Evolutionary conservation across 2,797 vertebrate genomes (phyloP).

Genomic region (Aeoliscus strigatus): DNA sequence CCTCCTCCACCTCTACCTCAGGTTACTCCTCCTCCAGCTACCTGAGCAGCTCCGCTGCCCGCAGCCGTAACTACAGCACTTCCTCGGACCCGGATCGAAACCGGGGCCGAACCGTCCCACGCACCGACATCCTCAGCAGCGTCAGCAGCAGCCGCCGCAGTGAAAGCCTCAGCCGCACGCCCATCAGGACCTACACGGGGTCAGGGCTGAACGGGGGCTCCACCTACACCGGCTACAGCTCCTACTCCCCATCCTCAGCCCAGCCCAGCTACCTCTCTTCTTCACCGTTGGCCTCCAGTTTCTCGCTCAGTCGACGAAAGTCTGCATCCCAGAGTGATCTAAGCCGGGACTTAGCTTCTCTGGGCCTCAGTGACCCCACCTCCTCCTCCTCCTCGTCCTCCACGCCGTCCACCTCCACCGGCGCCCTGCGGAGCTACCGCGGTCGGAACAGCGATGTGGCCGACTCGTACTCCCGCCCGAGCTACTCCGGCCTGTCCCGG

Average conservation of each 20-base stretch:
- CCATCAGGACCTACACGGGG: slow-evolving; percentile 63
- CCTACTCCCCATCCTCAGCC: slow-evolving; percentile 65
- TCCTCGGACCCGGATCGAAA: slow-evolving; percentile 80
- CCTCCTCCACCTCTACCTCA: slow-evolving; percentile 78
- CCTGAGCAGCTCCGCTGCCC: slow-evolving; percentile 65
- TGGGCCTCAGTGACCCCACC: slow-evolving; percentile 73
- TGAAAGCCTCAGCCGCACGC: slow-evolving; percentile 79
- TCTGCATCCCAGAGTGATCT: slow-evolving; percentile 92
- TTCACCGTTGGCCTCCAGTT: slow-evolving; percentile 62
- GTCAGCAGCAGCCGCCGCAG: slow-evolving; percentile 67
- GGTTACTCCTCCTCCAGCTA: slow-evolving; percentile 81
- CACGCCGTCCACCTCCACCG: slow-evolving; percentile 65
- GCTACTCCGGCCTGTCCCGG: slow-evolving; percentile 61
- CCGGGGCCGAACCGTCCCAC: slow-evolving; percentile 76
- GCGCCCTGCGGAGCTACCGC: slow-evolving; percentile 79
- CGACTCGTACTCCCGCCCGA: slow-evolving; percentile 69
- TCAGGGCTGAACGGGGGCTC: slow-evolving; percentile 81
- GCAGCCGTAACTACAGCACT: slow-evolving; percentile 74
- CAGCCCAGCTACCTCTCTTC: slow-evolving; percentile 79
- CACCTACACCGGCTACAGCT: slow-evolving; percentile 69
- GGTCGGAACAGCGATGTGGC: slow-evolving; percentile 70
- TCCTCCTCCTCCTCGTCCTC: slow-evolving; percentile 63
- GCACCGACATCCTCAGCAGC: slow-evolving; percentile 76
- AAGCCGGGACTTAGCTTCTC: slow-evolving; percentile 82
- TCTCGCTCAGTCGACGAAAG: slow-evolving; percentile 80